Evolutionary conservation across 1,140 invertebrate species (phyloP).

Genomic region (Trachelipus rathkii): DNA sequence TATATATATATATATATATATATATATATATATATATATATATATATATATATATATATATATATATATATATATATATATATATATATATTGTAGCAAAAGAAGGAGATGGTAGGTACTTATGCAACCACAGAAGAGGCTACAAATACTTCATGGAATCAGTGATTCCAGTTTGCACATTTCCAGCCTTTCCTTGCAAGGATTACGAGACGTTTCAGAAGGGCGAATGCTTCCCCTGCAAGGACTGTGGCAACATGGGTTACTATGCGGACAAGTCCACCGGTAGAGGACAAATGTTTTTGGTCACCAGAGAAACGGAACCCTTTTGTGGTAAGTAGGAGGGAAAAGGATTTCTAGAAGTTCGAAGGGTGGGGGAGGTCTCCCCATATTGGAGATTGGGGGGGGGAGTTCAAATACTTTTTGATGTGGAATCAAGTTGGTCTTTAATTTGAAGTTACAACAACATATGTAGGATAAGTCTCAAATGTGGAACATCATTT

Average conservation of each 20-base stretch:
- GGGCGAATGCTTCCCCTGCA: conserved; percentile 60
- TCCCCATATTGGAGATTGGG: neutral
- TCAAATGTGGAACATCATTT: too few species aligned
- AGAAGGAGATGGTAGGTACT: conserved; percentile 74
- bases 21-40: conserved; percentile 22
- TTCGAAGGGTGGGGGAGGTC: neutral
- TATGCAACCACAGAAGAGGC: conserved; percentile 86
- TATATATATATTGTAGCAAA: conserved; percentile 19
- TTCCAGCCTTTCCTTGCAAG: conserved; percentile 80
- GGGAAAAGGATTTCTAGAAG: neutral
- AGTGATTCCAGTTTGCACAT: conserved; percentile 79
- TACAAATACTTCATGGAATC: conserved; percentile 92
- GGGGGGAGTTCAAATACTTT: too few species aligned
- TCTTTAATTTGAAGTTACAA: too few species aligned
- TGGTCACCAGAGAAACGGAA: conserved; percentile 83
- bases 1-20: conserved; percentile 13
- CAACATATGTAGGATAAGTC: too few species aligned
- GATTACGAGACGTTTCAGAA: conserved; percentile 77
- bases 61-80: conserved; percentile 10
- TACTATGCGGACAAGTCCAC: conserved; percentile 80
- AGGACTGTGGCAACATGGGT: conserved; percentile 83
- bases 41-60: conserved; percentile 18
- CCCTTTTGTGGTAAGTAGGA: conserved; percentile 73
- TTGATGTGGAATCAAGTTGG: too few species aligned
- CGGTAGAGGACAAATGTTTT: conserved; percentile 70